Evolutionary conservation across 2,797 vertebrate species (phyloP), one percentile per base, ranked within the genome.

Genomic region (Discoglossus pictus): DNA sequence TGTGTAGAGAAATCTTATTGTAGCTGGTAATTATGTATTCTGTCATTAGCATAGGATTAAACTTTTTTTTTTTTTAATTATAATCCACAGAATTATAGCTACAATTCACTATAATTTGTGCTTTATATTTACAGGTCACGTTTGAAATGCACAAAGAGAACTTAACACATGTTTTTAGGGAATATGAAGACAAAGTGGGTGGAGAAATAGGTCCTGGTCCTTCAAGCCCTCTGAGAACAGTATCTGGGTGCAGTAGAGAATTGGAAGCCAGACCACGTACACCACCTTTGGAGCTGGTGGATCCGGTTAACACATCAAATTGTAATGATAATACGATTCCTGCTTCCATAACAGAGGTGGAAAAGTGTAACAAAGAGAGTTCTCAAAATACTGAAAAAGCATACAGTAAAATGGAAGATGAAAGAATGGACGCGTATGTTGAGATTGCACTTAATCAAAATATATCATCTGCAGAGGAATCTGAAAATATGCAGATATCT

Each of bases 141-240:
- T 99, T 94, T 77, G 97, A 99, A 86, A 91, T 94, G 77, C 96
- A 99, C 87, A 98, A 94, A 75, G 93, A 96, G 55, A 95, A 79
- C 67, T 86, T 99, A 77, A 92, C 94, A 55, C 88, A 51, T 62
- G 87, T 94, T 79, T 97, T 95, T 77, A 86, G 78, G 15, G 92
- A 97, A 66, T 95, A 96, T 82, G 93, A 95, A 76, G 86, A 72
- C 6, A 90, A 86, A 74, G 88, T 70, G 73, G 83, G 76, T 25
- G 81, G 86, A 42, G 78, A 75, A 52, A 61, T 70, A 61, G 72
- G 20, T n/a, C 44, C n/a, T 0, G 2, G 1, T 52, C 74, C 80
- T 65, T 87, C 79, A 43, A 13, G 68, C 65, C 72, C 76, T 1
- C 24, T 94, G 74, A 86, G 86, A 76, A 92, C 90, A 1, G 59